Evolutionary conservation across 92 coral and sea anemone species (phyloP), one percentile per base, ranked within the genome.

Genomic region (Palythoa grandiflora): DNA sequence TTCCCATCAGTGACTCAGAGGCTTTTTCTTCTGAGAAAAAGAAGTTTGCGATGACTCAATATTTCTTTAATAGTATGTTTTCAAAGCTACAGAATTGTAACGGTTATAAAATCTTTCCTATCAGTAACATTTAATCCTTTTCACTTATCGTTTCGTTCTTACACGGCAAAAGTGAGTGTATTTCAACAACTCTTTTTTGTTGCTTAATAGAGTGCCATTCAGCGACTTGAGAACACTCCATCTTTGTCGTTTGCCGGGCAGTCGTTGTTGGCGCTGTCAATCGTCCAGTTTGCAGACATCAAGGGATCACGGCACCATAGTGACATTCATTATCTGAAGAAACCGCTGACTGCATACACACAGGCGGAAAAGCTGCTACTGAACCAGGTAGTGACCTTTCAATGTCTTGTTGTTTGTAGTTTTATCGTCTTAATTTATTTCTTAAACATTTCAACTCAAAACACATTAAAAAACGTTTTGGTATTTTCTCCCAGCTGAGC

Each of bases 281-380:
- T 95, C 61, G 86, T 94, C 16, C 98, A 92, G 83, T 90, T 89
- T 75, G 95, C 96, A 8, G 99, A 97, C 54, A 77, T 95, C 79
- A 78, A 77, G 68, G 85, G 37, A 75, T 91, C 93, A 50, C 79
- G 86, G 0, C 77, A 90, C 52, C 78, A 74, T 51, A 54, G 91
- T 65, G 86, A 68, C 17, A 40, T 95, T 51, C 40, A 87, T 13
- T 94, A 95, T 72, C 91, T 95, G 7, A 83, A 85, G 71, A 88
- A 92, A 73, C 88, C 94, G 13, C 70, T 77, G 68, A 71, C 87
- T 0, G 89, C 94, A 19, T 97, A 94, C 89, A 68, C 73, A 35
- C 92, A 93, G 80, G 99, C 95, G 6, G 93, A 92, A 73, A 87
- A 80, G 53, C 20, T 95, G 63, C 84, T 97, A 39, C 91, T 91